These are phyloP conservation scores for Brotula barbata DNA, from an alignment of 2,797 vertebrate genomes.

Conservation along the genomic window DNA sequence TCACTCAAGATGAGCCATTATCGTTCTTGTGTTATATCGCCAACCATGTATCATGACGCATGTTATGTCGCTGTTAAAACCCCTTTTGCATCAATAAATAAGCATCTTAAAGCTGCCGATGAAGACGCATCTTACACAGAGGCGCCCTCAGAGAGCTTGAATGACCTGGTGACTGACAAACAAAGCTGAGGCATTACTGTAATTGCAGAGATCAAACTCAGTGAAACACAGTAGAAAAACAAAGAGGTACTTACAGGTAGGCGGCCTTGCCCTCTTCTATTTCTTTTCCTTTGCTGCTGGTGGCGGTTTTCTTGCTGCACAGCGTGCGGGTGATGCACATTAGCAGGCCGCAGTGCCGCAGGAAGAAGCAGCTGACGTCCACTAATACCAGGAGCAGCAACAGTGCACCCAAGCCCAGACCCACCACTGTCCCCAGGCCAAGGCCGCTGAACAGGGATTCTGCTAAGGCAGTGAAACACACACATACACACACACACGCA, in stretches of 20 bases:
- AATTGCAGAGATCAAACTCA: conserved; percentile 4
- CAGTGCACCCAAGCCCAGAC: conserved; percentile 89
- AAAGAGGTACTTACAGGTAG: conserved; percentile 89
- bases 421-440: conserved; percentile 92
- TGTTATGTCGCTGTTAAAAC: too few relatives aligned
- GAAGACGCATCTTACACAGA: too few relatives aligned
- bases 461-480: conserved; percentile 79
- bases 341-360: conserved; percentile 92
- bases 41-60: too few relatives aligned
- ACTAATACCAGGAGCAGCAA: conserved; percentile 92
- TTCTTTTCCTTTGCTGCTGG: conserved; percentile 94
- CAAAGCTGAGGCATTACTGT: conserved; percentile 17
- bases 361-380: conserved; percentile 97
- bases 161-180: conserved; percentile 54
- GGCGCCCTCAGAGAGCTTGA: conserved; percentile 65
- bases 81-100: too few relatives aligned
- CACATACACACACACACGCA: conserved; percentile 38
- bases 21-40: too few relatives aligned
- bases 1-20: too few relatives aligned
- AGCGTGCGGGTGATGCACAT: conserved; percentile 96
- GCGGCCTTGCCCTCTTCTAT: conserved; percentile 97
- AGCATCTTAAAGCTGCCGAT: too few relatives aligned
- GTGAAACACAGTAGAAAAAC: background rate
- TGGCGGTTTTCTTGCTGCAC: conserved; percentile 93
- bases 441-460: conserved; percentile 97